A percentile compares a stretch with the other conserved stretches of the same genome.
phyloP scores from a whole-genome alignment of 64 coral and sea anemone species.

The Catalaphyllia jardinei region DNA sequence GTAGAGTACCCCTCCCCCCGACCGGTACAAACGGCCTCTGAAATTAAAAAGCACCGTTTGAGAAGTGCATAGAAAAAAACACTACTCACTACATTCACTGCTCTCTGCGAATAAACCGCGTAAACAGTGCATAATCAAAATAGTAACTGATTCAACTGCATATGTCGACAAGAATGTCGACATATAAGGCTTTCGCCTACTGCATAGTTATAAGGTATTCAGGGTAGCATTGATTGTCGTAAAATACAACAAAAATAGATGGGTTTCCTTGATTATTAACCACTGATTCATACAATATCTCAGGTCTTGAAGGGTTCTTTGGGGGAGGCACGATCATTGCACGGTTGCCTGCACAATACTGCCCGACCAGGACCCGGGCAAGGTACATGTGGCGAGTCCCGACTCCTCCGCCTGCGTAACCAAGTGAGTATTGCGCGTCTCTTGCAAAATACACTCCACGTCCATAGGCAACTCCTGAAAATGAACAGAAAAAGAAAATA shows the following conservation, averaged over 20 bases:
- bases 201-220: not conserved
- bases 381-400: constrained; percentile 4
- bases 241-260: constrained; percentile 1
- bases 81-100: too few species aligned
- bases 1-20: too few species aligned
- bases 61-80: too few species aligned
- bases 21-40: too few species aligned
- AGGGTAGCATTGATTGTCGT: not conserved
- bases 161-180: too few species aligned
- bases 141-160: too few species aligned
- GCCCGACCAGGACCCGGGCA: constrained; percentile 14
- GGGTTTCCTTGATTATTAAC: not conserved
- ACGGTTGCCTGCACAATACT: not conserved
- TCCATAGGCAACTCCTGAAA: not conserved
- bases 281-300: too few species aligned
- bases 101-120: too few species aligned
- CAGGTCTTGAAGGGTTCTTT: not conserved
- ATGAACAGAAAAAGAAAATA: not conserved
- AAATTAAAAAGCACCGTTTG: too few species aligned
- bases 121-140: too few species aligned
- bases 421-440: not conserved
- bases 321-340: not conserved
- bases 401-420: not conserved
- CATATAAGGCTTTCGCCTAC: too few species aligned
- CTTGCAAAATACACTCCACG: constrained; percentile 24